Evolutionary conservation across 2,888 invertebrate species (phyloP).

Genomic region (Tuberolachnus salignus): DNA sequence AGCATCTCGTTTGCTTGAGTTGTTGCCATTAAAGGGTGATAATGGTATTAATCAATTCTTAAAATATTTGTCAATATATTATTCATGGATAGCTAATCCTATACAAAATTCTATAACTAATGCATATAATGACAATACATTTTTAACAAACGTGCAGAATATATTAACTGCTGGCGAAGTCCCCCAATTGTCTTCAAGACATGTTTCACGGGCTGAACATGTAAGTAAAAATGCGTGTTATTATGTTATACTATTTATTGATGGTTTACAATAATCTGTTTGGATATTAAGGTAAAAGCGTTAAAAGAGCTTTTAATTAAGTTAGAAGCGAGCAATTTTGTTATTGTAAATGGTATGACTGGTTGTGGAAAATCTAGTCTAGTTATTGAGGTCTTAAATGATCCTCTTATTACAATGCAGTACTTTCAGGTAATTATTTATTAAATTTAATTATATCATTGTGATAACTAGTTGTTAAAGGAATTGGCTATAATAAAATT

Average conservation of each 20-base stretch:
- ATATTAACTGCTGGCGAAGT: constrained; percentile 67
- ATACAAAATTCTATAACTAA: constrained; percentile 26
- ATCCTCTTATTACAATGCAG: constrained; percentile 64
- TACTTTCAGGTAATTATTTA: constrained; percentile 64
- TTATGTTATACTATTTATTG: too few species aligned
- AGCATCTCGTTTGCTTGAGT: constrained; percentile 56
- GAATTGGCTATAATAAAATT: too few species aligned
- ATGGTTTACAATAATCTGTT: too few species aligned
- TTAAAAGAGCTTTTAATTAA: constrained; percentile 65
- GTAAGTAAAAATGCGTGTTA: constrained; percentile 62
- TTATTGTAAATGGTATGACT: constrained; percentile 76
- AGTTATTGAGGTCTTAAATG: constrained; percentile 68
- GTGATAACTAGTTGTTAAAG: too few species aligned
- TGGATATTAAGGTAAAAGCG: constrained; percentile 62
- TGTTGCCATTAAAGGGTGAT: constrained; percentile 53
- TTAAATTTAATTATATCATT: too few species aligned
- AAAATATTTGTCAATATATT: constrained; percentile 55
- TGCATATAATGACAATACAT: constrained; percentile 14
- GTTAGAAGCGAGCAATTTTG: constrained; percentile 67
- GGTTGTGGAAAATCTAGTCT: constrained; percentile 77
- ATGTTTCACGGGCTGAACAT: constrained; percentile 65
- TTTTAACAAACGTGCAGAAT: constrained; percentile 1
- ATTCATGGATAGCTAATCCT: constrained; percentile 57
- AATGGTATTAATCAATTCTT: constrained; percentile 52
- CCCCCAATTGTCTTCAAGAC: constrained; percentile 67